phyloP scores from a whole-genome alignment of 1,140 invertebrate genomes.

The Trinorchestia longiramus region DNA sequence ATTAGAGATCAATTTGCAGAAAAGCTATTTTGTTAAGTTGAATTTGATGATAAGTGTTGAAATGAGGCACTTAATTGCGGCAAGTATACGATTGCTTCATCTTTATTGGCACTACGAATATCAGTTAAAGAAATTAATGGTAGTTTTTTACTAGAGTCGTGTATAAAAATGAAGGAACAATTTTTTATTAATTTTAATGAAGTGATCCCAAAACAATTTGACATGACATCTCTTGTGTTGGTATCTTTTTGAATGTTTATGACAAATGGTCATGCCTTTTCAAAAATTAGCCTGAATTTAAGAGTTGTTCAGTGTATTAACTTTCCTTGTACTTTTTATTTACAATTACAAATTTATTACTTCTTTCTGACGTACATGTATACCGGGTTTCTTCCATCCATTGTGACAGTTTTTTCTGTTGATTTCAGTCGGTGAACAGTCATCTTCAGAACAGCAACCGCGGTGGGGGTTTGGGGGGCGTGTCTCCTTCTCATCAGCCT shows the following conservation, averaged over 20 bases:
- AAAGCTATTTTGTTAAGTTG: too few species aligned
- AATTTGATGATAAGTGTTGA: too few species aligned
- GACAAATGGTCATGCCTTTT: background rate
- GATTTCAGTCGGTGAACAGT: slow-evolving; percentile 30
- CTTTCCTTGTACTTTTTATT: background rate
- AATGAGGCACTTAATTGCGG: too few species aligned
- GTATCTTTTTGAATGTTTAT: too few species aligned
- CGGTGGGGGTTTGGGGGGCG: slow-evolving; percentile 55
- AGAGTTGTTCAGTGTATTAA: background rate
- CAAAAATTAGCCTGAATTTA: background rate
- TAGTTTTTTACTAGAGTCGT: too few species aligned
- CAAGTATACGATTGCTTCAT: too few species aligned
- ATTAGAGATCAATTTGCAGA: too few species aligned
- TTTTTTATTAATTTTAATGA: too few species aligned
- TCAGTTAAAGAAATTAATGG: too few species aligned
- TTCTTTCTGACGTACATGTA: background rate
- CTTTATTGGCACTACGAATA: too few species aligned
- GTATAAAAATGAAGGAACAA: too few species aligned
- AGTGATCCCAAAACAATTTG: too few species aligned
- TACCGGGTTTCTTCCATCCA: background rate
- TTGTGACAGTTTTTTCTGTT: background rate
- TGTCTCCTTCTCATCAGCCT: slow-evolving; percentile 56
- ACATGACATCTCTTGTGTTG: background rate
- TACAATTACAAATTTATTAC: background rate
- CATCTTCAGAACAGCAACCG: slow-evolving; percentile 45